A percentile compares a stretch with the other conserved stretches of the same genome.
Evolutionary conservation across 2,113 vertebrate species (phyloP).

Genomic region (Leuciscus idus): DNA sequence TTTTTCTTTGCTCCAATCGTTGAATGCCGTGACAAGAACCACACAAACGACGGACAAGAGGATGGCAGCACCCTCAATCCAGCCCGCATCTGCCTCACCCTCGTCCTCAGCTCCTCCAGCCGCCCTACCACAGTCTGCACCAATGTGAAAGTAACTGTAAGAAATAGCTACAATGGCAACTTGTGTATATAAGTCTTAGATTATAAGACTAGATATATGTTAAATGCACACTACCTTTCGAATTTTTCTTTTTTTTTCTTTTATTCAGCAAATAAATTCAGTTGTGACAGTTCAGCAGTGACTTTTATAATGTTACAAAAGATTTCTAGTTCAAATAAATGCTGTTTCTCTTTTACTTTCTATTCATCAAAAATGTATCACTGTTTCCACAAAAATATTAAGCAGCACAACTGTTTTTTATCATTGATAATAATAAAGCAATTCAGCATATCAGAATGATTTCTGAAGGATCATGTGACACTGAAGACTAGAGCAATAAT

Average conservation of each 20-base stretch:
- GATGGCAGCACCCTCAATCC: conserved; percentile 89
- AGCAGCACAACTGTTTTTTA: neutral
- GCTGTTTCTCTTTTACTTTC: neutral
- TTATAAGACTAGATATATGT: neutral
- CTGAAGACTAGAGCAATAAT: neutral
- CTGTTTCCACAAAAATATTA: neutral
- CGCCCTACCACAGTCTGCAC: conserved; percentile 79
- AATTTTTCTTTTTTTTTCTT: neutral
- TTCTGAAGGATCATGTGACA: neutral
- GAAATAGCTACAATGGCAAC: neutral
- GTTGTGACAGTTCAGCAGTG: too few species aligned
- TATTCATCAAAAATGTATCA: neutral
- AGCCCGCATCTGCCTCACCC: conserved; percentile 82
- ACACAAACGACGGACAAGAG: conserved; percentile 84
- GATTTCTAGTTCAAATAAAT: too few species aligned
- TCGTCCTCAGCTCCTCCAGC: conserved; percentile 77
- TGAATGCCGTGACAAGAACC: conserved; percentile 92
- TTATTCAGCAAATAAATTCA: too few species aligned
- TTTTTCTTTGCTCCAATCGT: conserved; percentile 96
- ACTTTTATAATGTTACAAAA: too few species aligned
- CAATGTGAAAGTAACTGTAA: neutral
- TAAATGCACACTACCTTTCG: neutral
- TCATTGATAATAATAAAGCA: neutral
- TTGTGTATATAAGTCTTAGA: neutral
- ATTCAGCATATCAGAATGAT: neutral